Evolutionary conservation across 2,888 invertebrate genomes (phyloP), one percentile per base, ranked within the genome.

Genomic region (Calephelis perditalis): DNA sequence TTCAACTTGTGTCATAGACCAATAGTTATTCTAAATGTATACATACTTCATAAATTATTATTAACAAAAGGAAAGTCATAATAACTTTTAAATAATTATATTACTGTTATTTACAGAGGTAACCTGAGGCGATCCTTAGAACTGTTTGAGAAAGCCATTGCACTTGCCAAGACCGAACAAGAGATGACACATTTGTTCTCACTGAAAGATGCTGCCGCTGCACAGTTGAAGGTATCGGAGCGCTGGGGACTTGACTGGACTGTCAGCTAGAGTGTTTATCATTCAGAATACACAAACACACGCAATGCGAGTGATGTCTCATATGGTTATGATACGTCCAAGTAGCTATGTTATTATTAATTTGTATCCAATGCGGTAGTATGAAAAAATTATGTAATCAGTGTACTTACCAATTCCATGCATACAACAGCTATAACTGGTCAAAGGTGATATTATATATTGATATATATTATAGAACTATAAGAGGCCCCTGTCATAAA

Each of bases 111-210:
- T 73, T 92, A 65, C 91, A 97, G 97, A 72, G 97, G 96, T 56
- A 95, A 98, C 81, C 88, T 98, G 68, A 91, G 93, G 62, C 91
- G 94, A 71, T 98, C 98, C 3, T 93, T 98, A 68, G 94, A 95
- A 69, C 88, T 97, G 62, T 98, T 98, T 80, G 96, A 97, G 74
- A 96, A 96, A 79, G 98, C 98, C 45, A 94, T 99, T 66, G 92
- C 93, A 61, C 86, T 97, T 69, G 95, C 97, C 54, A 96, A 96
- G 79, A 96, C 97, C 12, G 95, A 96, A 82, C 91, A 94, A 70
- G 98, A 99, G 90, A 93, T 98, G 93, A 94, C 96, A 40, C 98
- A 98, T 81, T 91, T 98, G 75, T 98, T 95, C 81, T 96, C 98
- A 3, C 85, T 99, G 68, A 93, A 95, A 74, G 96, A 98, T 84